phyloP scores from a whole-genome alignment of 1,140 invertebrate species.

The Neodiprion fabricii region DNA sequence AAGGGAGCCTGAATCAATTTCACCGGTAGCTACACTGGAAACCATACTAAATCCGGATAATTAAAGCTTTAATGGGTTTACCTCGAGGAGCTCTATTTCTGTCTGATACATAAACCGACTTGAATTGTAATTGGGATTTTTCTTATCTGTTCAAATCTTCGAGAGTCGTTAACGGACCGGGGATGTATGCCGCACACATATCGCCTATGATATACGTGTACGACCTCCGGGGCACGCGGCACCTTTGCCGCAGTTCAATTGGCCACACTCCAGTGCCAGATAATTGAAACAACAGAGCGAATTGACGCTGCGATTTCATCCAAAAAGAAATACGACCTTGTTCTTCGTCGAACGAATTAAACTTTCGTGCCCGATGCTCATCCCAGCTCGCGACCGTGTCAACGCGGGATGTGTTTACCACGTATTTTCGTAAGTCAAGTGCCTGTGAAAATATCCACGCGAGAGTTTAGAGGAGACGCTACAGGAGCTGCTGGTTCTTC shows the following conservation, averaged over 20 bases:
- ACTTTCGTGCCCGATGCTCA: background rate
- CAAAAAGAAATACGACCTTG: background rate
- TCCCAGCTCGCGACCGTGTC: background rate
- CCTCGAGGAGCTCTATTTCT: constrained; percentile 4
- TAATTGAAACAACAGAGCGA: background rate
- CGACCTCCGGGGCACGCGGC: background rate
- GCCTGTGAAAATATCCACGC: too few species aligned
- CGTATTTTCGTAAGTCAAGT: too few species aligned
- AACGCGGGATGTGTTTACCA: too few species aligned
- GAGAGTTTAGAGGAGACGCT: too few species aligned
- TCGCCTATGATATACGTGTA: background rate
- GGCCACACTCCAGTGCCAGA: background rate
- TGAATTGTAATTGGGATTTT: constrained; percentile 5
- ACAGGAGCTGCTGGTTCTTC: too few species aligned
- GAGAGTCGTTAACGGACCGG: too few species aligned
- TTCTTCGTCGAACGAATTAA: background rate
- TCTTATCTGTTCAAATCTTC: background rate
- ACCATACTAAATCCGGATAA: constrained; percentile 11
- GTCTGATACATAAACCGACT: constrained; percentile 4
- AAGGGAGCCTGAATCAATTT: background rate
- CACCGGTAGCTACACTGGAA: background rate
- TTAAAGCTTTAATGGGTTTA: constrained; percentile 20
- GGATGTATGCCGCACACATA: background rate
- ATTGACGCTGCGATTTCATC: background rate
- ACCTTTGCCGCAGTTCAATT: background rate